Conservation (phyloP, 2,888 invertebrate species). For the Noctua comes region DNA sequence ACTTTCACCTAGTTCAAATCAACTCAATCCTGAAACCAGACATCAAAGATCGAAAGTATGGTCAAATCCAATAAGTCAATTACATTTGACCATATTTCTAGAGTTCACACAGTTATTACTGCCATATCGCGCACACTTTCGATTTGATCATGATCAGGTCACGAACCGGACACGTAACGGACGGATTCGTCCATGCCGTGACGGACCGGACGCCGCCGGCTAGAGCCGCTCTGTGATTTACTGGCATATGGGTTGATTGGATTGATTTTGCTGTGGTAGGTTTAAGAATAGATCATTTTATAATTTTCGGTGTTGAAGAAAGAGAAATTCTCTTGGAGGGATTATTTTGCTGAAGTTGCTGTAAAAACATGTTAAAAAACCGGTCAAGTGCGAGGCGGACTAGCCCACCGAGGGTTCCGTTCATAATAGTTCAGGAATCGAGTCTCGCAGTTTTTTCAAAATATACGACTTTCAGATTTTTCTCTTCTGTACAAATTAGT, state of each 20-base stretch:
- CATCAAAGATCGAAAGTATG: constrained; percentile 46
- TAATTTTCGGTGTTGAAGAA: constrained; percentile 1
- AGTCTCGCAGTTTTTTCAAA: too few species aligned
- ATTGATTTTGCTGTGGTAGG: constrained; percentile 27
- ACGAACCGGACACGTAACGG: constrained; percentile 49
- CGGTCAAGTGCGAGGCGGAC: too few species aligned
- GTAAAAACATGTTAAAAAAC: background rate
- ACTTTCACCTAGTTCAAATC: constrained; percentile 49
- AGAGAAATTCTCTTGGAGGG: constrained; percentile 6
- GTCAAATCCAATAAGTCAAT: constrained; percentile 44
- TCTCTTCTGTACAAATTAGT: too few species aligned
- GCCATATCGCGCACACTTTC: constrained; percentile 66
- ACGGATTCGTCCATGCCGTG: constrained; percentile 50
- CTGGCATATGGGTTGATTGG: constrained; percentile 50
- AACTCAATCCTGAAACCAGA: constrained; percentile 33
- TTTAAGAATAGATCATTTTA: constrained; percentile 8
- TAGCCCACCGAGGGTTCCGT: too few species aligned
- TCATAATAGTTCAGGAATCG: too few species aligned
- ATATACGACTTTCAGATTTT: too few species aligned
- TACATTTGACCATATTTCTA: constrained; percentile 58
- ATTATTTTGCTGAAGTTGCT: background rate
- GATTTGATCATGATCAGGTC: constrained; percentile 61
- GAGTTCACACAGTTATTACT: constrained; percentile 54
- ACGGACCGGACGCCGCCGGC: constrained; percentile 55
- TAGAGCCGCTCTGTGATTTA: constrained; percentile 54